Percentiles rank a stretch among this genome's conserved stretches.
phyloP scores from a whole-genome alignment of 2,113 vertebrate species.

The Dicerorhinus sumatrensis region DNA sequence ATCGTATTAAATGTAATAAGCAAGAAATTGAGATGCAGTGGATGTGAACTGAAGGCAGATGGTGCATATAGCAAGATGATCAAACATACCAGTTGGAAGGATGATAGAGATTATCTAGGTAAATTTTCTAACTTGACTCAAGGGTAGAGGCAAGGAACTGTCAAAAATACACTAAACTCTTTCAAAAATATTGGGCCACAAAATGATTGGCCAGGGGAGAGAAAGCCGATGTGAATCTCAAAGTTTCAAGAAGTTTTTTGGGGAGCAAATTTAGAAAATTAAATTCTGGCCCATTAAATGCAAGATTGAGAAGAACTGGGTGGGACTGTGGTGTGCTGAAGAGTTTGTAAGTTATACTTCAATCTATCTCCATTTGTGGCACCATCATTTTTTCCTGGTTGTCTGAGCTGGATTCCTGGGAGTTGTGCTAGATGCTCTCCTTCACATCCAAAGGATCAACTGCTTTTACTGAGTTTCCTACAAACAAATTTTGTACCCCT shows the following conservation, averaged over 20 bases:
- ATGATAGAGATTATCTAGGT: neutral
- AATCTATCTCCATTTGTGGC: neutral
- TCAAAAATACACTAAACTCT: neutral
- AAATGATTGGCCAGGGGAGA: neutral
- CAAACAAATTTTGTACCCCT: neutral
- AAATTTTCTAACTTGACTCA: neutral
- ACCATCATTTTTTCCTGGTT: neutral
- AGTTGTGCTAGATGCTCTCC: neutral
- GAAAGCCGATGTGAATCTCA: neutral
- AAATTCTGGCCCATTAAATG: neutral
- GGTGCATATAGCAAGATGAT: accelerated
- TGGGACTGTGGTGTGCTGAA: neutral
- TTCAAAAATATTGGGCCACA: neutral
- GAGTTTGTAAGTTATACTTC: neutral
- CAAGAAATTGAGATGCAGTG: neutral
- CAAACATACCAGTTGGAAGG: too few species aligned
- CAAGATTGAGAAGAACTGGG: neutral
- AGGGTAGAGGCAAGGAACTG: neutral
- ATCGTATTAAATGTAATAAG: neutral
- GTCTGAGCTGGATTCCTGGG: neutral
- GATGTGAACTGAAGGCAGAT: neutral
- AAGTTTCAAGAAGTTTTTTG: neutral
- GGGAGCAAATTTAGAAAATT: neutral
- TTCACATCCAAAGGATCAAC: neutral
- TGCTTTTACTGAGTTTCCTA: neutral